Conservation (phyloP, 2,797 vertebrate species). For the Acropternis orthonyx region DNA sequence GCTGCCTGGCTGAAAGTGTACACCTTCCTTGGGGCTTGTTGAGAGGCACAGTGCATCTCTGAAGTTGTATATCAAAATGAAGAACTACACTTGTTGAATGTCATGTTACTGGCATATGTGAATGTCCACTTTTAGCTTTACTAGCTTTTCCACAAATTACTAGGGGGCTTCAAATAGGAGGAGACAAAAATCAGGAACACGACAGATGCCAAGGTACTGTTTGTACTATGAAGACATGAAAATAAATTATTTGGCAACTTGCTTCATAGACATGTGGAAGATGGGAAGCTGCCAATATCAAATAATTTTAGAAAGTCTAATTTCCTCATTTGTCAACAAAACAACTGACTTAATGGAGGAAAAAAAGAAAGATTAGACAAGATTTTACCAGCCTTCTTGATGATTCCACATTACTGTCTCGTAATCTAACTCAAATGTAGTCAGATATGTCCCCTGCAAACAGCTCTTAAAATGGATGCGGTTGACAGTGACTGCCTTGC, state of each 20-base stretch:
- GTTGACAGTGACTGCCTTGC: not conserved
- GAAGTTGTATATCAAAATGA: not conserved
- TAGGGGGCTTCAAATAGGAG: not conserved
- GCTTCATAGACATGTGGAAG: not conserved
- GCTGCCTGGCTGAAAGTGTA: not conserved
- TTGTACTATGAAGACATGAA: not conserved
- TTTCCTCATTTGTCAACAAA: not conserved
- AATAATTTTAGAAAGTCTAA: not conserved
- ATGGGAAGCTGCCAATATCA: not conserved
- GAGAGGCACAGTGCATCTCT: not conserved
- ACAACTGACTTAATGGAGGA: not conserved
- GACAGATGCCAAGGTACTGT: constrained; percentile 4
- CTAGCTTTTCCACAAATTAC: not conserved
- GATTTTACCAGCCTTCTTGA: not conserved
- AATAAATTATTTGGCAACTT: constrained; percentile 1
- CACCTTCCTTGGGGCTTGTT: not conserved
- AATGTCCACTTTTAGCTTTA: not conserved
- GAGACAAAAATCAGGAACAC: not conserved
- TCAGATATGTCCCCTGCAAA: not conserved
- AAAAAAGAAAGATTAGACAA: not conserved
- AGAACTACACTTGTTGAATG: not conserved
- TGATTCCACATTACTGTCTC: not conserved
- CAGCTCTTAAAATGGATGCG: not conserved
- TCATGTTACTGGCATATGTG: not conserved
- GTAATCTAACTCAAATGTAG: not conserved